Evolutionary conservation across 2,797 vertebrate genomes (phyloP).

Genomic region (Orientallactaga sibirica): DNA sequence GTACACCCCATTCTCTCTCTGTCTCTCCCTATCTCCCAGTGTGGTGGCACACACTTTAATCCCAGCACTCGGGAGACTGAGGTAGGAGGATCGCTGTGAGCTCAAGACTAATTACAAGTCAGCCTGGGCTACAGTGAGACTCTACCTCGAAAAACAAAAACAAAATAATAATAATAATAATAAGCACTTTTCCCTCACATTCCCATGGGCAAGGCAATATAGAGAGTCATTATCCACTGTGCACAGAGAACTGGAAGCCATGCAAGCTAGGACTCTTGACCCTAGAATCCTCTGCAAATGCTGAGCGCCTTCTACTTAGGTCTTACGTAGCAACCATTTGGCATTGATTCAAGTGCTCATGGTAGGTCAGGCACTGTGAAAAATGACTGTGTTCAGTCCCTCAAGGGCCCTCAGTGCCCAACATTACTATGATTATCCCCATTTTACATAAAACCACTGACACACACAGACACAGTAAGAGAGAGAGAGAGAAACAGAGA

Average conservation of each 20-base stretch:
- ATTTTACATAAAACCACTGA: conserved; percentile 12
- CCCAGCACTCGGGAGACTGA: too few species aligned
- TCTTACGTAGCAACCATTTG: neutral
- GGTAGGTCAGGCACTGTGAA: neutral
- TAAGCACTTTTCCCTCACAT: neutral
- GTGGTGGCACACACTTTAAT: too few species aligned
- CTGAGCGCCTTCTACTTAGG: neutral
- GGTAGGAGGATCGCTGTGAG: too few species aligned
- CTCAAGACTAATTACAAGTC: too few species aligned
- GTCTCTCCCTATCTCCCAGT: too few species aligned
- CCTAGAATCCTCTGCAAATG: neutral
- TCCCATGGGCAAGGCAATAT: neutral
- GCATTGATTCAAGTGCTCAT: neutral
- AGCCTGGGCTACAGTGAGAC: too few species aligned
- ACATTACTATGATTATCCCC: neutral
- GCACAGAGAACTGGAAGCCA: neutral
- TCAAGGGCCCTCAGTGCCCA: neutral
- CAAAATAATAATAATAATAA: too few species aligned
- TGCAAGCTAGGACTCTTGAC: neutral
- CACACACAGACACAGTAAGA: neutral
- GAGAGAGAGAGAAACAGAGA: neutral
- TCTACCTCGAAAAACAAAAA: too few species aligned
- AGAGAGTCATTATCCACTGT: neutral
- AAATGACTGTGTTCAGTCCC: neutral
- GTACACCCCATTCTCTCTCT: too few species aligned